These are phyloP conservation scores for Leptinotarsa tumamoca DNA, from an alignment of 2,888 invertebrate genomes.

Conservation along the genomic window DNA sequence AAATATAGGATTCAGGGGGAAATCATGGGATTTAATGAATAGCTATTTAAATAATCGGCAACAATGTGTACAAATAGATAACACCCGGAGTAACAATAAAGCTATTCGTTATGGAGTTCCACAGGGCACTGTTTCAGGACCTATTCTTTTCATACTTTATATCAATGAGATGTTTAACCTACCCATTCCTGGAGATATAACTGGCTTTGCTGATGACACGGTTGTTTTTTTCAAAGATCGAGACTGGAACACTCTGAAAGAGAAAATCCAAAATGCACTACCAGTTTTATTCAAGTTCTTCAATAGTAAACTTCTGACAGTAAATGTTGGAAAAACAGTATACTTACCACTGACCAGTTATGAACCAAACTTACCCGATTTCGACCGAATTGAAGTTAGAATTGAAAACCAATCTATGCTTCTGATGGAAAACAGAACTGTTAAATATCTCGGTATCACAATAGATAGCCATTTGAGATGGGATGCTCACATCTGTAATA, in stretches of 20 bases:
- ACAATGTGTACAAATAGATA: too few relatives aligned
- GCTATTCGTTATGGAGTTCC: too few relatives aligned
- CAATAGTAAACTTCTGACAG: background rate
- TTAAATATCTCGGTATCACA: too few relatives aligned
- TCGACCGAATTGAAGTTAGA: too few relatives aligned
- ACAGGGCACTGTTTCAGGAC: too few relatives aligned
- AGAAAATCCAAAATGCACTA: background rate
- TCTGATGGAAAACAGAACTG: too few relatives aligned
- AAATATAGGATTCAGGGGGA: slow-evolving; percentile 13
- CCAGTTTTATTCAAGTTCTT: slow-evolving; percentile 13
- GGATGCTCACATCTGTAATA: background rate
- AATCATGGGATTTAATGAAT: slow-evolving; percentile 13
- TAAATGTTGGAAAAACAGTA: slow-evolving; percentile 2
- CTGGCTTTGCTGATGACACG: background rate
- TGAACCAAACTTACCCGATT: slow-evolving; percentile 6
- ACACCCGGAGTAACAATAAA: too few relatives aligned
- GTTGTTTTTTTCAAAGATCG: background rate
- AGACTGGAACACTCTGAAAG: background rate
- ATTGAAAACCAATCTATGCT: too few relatives aligned
- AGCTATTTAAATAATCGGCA: background rate
- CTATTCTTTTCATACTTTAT: too few relatives aligned
- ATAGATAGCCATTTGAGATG: background rate
- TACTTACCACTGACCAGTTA: slow-evolving; percentile 14
- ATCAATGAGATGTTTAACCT: too few relatives aligned
- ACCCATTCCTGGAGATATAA: too few relatives aligned